These are phyloP conservation scores for Mastacembelus armatus DNA, from an alignment of 2,797 vertebrate species.

Conservation along the genomic window DNA sequence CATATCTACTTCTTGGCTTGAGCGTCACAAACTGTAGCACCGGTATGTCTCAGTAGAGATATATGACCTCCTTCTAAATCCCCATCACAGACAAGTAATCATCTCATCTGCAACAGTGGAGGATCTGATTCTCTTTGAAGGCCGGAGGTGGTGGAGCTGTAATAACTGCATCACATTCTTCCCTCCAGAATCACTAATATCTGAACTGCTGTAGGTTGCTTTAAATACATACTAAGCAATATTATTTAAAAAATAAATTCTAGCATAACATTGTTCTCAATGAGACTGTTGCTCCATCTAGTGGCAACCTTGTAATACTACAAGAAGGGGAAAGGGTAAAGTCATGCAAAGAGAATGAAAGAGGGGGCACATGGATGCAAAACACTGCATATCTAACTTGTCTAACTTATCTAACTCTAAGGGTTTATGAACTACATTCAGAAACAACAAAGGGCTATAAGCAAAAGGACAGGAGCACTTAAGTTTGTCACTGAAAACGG, in stretches of 20 bases:
- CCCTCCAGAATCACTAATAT: slow-evolving; percentile 1
- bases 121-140: slow-evolving; percentile 3
- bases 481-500: not conserved
- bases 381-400: not conserved
- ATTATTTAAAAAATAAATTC: not conserved
- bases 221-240: not conserved
- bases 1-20: slow-evolving; percentile 60
- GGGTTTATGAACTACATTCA: not conserved
- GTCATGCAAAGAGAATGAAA: not conserved
- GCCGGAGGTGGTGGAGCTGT: not conserved
- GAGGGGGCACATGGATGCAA: not conserved
- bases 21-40: slow-evolving; percentile 38
- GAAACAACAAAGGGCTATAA: too few relatives aligned
- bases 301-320: slow-evolving; percentile 24
- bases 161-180: not conserved
- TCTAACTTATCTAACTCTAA: too few relatives aligned
- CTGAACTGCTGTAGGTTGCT: slow-evolving; percentile 9
- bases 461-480: not conserved
- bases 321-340: slow-evolving; percentile 32
- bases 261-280: not conserved
- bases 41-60: slow-evolving; percentile 63
- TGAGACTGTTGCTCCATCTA: slow-evolving; percentile 62
- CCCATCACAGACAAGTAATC: slow-evolving; percentile 42
- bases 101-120: slow-evolving; percentile 27
- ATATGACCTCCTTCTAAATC: slow-evolving; percentile 69